Evolutionary conservation across 1,140 invertebrate species (phyloP).

Genomic region (Lethocerus indicus): DNA sequence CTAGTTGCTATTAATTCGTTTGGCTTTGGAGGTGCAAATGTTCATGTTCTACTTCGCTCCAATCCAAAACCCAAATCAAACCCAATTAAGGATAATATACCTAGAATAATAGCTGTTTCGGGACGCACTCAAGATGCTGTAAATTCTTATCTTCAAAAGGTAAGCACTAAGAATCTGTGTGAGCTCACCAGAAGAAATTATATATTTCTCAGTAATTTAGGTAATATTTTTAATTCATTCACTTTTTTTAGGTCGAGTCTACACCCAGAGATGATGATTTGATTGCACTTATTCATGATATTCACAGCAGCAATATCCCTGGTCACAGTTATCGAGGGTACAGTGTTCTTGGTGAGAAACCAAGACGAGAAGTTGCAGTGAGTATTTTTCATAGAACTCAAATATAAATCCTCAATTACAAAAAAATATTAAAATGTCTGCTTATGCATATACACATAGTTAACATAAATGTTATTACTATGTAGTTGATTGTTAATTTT

Average conservation of each 20-base stretch:
- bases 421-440: not conserved
- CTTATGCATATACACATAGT: not conserved
- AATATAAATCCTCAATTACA: no score
- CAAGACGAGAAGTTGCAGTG: conserved; percentile 27
- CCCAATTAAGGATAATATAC: conserved; percentile 25
- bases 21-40: conserved; percentile 95
- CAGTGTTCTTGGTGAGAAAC: conserved; percentile 40
- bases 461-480: no score
- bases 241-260: conserved; percentile 22
- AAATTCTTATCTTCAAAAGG: conserved; percentile 44
- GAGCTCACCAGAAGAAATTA: not conserved
- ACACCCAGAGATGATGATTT: conserved; percentile 53
- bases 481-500: no score
- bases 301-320: conserved; percentile 45
- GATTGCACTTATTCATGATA: conserved; percentile 53
- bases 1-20: conserved; percentile 85
- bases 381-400: conserved; percentile 20
- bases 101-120: conserved; percentile 58
- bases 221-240: not conserved
- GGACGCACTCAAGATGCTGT: conserved; percentile 75
- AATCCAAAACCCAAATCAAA: conserved; percentile 48
- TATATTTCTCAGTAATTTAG: not conserved
- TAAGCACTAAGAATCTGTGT: conserved; percentile 16
- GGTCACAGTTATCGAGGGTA: conserved; percentile 65
- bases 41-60: conserved; percentile 69